These are phyloP conservation scores for Polydrusus tereticollis DNA, from an alignment of 2,888 invertebrate genomes.

Conservation along the genomic window DNA sequence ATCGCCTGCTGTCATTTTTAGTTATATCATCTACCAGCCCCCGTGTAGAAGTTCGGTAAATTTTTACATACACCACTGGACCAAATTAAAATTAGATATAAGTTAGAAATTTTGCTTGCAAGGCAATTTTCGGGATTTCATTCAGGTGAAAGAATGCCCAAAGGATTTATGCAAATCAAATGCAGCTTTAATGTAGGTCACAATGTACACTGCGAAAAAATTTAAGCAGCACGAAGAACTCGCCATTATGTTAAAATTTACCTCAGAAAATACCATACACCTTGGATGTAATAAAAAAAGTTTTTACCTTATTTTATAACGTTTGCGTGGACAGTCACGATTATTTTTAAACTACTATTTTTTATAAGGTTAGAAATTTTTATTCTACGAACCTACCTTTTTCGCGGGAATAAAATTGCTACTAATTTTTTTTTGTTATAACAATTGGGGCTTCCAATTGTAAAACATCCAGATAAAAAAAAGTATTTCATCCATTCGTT, in stretches of 20 bases:
- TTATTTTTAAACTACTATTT: constrained; percentile 18
- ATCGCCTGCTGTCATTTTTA: constrained; percentile 59
- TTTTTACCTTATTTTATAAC: constrained; percentile 41
- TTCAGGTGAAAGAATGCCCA: no score
- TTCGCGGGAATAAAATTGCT: constrained; percentile 28
- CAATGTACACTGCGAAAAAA: background rate
- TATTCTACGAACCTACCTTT: constrained; percentile 41
- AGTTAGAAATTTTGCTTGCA: no score
- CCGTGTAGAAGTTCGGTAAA: constrained; percentile 40
- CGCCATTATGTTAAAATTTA: constrained; percentile 32
- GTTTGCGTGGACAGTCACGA: constrained; percentile 36
- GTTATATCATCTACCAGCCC: constrained; percentile 48
- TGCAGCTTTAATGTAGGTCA: no score
- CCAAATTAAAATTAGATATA: no score
- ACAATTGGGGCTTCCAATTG: no score
- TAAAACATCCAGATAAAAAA: no score
- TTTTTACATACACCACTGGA: constrained; percentile 37
- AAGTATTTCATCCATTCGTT: no score
- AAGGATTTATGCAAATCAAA: no score
- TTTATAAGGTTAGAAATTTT: constrained; percentile 16
- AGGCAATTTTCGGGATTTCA: no score
- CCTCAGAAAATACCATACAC: constrained; percentile 42
- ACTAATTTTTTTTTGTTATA: constrained; percentile 27
- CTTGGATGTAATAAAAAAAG: constrained; percentile 37
- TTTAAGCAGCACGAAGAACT: background rate